Base-by-base conservation (phyloP, 2,113 vertebrate genomes). In the Peromyscus maniculatus region DNA sequence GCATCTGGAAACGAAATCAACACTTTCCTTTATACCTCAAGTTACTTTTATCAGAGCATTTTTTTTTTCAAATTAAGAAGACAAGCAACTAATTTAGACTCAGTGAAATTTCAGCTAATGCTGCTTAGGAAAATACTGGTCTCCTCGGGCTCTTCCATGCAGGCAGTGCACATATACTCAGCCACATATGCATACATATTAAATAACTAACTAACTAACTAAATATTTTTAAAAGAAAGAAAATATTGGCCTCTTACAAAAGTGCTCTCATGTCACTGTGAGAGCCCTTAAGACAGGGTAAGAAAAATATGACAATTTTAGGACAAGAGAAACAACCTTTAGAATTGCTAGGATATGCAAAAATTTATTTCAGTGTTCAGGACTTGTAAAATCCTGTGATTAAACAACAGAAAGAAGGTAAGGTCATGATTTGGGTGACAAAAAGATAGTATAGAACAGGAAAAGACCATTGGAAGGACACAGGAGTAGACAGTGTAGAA, bases 51-150 rank as follows among this genome's bases (percentile, higher is more conserved):
- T 55, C 46, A 87, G 66, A 52, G 1, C 3, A 7, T 69, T 66
- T 46, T 11, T 49, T 24, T 6, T 22, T 36, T 59, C 55, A 59
- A 43, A 46, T 28, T 17, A 69, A 87, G 39, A 69, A 87, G 66
- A 87, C 43, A 71, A 71, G 21, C 66, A 71, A 36, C 66, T 55
- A 62, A 33, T 46, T 31, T 7, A 46, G 13, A 15, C 59, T 28
- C 22, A 86, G 94, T 59, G 1, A 77, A 19, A 89, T 91, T 95
- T 71, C 74, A 74, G 67, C 69, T 78, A 96, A 93, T 88, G 3
- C 28, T 93, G 55, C 49, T 89, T 80, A 93, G 91, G 26, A 92
- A 94, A 96, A 94, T 57, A 57, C 5, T 91, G 19, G 13, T 87
- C 22, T 93, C 28, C 4, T 84, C 15, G 2, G n/a, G n/a, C 7